phyloP scores from a whole-genome alignment of 1,140 invertebrate species.

The Calephelis virginiensis region DNA sequence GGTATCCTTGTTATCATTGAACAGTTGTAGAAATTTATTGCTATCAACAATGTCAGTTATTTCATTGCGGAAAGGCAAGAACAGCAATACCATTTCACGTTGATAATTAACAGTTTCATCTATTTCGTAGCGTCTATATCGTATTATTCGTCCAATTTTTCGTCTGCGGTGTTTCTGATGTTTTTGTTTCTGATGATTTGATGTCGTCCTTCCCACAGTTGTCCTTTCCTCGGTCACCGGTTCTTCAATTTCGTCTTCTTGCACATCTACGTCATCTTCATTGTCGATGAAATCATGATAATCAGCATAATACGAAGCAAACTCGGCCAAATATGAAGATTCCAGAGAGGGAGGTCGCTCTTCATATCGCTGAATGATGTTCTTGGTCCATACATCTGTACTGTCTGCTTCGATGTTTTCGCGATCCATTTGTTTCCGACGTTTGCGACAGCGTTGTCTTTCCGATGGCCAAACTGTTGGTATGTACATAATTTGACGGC shows the following conservation, averaged over 20 bases:
- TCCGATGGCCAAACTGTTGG: slow-evolving; percentile 56
- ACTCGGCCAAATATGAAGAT: slow-evolving; percentile 51
- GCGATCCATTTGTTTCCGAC: slow-evolving; percentile 43
- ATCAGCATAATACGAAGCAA: slow-evolving; percentile 51
- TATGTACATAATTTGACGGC: slow-evolving; percentile 48
- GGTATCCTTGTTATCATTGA: slow-evolving; percentile 44
- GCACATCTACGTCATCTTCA: slow-evolving; percentile 43
- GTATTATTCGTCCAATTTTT: slow-evolving; percentile 42
- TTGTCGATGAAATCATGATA: slow-evolving; percentile 47
- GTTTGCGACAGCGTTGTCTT: slow-evolving; percentile 49
- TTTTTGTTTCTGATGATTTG: too few relatives aligned
- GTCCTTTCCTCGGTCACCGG: slow-evolving; percentile 33
- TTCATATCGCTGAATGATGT: slow-evolving; percentile 49
- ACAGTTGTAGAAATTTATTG: slow-evolving; percentile 50
- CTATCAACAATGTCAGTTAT: slow-evolving; percentile 46
- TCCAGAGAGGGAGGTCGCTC: slow-evolving; percentile 45
- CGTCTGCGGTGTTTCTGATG: slow-evolving; percentile 45
- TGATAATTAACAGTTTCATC: slow-evolving; percentile 53
- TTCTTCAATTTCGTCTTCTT: slow-evolving; percentile 47
- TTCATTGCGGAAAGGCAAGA: slow-evolving; percentile 50
- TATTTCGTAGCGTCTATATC: slow-evolving; percentile 49
- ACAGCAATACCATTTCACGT: slow-evolving; percentile 55
- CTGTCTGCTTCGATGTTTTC: slow-evolving; percentile 41
- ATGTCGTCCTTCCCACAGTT: slow-evolving; percentile 23
- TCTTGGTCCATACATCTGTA: slow-evolving; percentile 49